These are phyloP conservation scores for Harpalus rubripes DNA, from an alignment of 2,888 invertebrate genomes.

Conservation along the genomic window DNA sequence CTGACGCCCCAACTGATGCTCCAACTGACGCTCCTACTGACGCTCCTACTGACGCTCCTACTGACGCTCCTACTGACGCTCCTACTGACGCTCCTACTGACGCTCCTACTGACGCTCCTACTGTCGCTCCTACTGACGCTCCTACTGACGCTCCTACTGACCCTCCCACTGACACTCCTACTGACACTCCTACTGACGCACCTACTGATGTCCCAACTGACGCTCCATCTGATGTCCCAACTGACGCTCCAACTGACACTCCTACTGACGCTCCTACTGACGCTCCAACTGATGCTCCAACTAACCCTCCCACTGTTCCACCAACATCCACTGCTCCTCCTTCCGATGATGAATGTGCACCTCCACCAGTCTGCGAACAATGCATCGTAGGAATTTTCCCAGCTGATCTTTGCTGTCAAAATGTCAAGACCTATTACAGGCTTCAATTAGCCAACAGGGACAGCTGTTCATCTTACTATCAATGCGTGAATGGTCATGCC, in stretches of 20 bases:
- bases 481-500: conserved; percentile 63
- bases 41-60: too few species aligned
- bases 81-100: background rate
- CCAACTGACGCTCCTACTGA: too few species aligned
- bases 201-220: background rate
- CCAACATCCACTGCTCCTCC: too few species aligned
- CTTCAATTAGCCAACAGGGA: conserved; percentile 43
- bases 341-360: conserved; percentile 27
- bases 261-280: background rate
- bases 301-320: too few species aligned
- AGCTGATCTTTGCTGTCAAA: conserved; percentile 50
- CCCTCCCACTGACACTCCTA: too few species aligned
- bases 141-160: too few species aligned
- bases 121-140: background rate
- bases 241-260: background rate
- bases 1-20: background rate
- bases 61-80: background rate
- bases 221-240: background rate
- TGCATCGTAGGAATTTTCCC: conserved; percentile 57
- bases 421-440: conserved; percentile 53
- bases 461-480: conserved; percentile 65
- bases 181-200: too few species aligned
- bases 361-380: conserved; percentile 41
- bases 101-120: background rate
- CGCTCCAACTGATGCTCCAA: too few species aligned